A percentile compares a stretch with the other conserved stretches of the same genome.
These are phyloP conservation scores for Notarius quadriscutis DNA, from an alignment of 2,113 vertebrate species.

Conservation along the genomic window DNA sequence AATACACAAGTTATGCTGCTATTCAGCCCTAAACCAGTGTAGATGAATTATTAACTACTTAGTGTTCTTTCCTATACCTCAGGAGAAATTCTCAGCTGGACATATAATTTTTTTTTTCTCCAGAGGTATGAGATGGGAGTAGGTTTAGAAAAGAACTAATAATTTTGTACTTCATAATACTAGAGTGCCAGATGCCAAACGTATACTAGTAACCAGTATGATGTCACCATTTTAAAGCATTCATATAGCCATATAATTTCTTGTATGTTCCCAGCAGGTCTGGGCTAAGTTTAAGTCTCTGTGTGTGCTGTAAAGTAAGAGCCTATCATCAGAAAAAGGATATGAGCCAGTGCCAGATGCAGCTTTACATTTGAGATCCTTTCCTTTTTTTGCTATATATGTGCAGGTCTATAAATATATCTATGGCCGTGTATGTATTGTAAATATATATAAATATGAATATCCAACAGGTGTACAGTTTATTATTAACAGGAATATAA, in stretches of 20 bases:
- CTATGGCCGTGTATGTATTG: conserved; percentile 13
- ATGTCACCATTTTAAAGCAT: conserved; percentile 31
- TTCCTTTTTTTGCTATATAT: conserved; percentile 32
- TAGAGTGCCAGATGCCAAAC: conserved; percentile 45
- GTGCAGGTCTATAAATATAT: conserved; percentile 40
- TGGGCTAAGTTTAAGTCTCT: conserved; percentile 47
- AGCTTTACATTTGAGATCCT: conserved; percentile 24
- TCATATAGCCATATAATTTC: conserved; percentile 28
- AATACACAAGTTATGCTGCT: conserved; percentile 7
- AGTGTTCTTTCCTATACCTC: conserved; percentile 6
- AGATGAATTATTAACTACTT: conserved; percentile 16
- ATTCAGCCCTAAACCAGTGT: conserved; percentile 12
- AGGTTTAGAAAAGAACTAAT: background rate
- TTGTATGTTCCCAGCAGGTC: conserved; percentile 51
- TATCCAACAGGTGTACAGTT: conserved; percentile 50
- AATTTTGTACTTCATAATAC: conserved; percentile 34
- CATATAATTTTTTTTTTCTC: background rate
- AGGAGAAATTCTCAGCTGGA: conserved; percentile 18
- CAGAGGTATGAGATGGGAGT: background rate
- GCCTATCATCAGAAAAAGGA: conserved; percentile 30
- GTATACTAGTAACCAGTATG: conserved; percentile 46
- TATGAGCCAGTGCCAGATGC: conserved; percentile 40
- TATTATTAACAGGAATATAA: conserved; percentile 43
- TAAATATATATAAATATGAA: conserved; percentile 34
- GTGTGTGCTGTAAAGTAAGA: conserved; percentile 9